These are phyloP conservation scores for Teleogryllus oceanicus DNA, from an alignment of 2,888 invertebrate species.

Conservation along the genomic window DNA sequence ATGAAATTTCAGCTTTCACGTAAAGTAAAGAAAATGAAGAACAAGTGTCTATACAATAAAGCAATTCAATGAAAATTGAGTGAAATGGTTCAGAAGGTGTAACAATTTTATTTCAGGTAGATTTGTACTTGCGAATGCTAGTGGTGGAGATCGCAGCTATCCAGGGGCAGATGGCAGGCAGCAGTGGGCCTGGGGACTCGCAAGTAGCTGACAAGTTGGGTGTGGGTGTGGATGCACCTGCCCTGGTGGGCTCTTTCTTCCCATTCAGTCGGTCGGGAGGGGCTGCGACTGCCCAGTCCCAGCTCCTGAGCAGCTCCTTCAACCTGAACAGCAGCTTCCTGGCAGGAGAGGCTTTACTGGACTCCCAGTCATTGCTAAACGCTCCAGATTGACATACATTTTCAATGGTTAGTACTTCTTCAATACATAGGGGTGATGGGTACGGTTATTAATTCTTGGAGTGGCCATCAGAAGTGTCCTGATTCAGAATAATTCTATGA, in stretches of 20 bases:
- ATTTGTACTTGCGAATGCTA: constrained; percentile 46
- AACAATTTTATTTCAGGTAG: constrained; percentile 39
- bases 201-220: constrained; percentile 43
- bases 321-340: constrained; percentile 59
- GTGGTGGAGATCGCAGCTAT: constrained; percentile 44
- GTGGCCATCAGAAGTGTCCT: too few relatives aligned
- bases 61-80: too few relatives aligned
- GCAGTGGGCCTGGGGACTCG: constrained; percentile 34
- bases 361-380: constrained; percentile 67
- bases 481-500: too few relatives aligned
- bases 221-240: not conserved
- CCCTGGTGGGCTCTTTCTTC: constrained; percentile 47
- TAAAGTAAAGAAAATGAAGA: too few relatives aligned
- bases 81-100: too few relatives aligned
- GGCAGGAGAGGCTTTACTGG: constrained; percentile 60
- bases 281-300: constrained; percentile 27
- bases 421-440: too few relatives aligned
- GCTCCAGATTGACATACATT: constrained; percentile 57
- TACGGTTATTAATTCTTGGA: too few relatives aligned
- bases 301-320: constrained; percentile 44
- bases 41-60: too few relatives aligned
- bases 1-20: too few relatives aligned
- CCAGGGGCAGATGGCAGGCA: constrained; percentile 19
- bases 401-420: not conserved
- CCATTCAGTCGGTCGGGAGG: constrained; percentile 47